These are phyloP conservation scores for Acipenser transmontanus DNA, from an alignment of 2,797 vertebrate genomes.

Conservation along the genomic window DNA sequence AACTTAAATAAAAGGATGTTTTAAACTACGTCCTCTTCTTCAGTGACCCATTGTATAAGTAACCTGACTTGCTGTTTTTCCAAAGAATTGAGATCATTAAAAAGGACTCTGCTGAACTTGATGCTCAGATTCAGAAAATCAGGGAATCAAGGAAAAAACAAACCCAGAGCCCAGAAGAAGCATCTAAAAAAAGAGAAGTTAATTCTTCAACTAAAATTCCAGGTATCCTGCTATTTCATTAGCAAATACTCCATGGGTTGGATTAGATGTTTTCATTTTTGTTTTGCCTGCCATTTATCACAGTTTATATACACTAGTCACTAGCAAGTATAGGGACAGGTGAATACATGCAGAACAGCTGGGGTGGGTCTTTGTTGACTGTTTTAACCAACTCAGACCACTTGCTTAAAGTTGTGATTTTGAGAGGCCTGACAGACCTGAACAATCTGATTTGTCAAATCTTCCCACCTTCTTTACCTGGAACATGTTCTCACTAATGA, in stretches of 20 bases:
- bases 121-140: conserved; percentile 40
- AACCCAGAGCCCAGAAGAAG: background rate
- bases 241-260: background rate
- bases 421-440: too few species aligned
- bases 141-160: conserved; percentile 28
- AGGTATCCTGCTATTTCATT: conserved; percentile 36
- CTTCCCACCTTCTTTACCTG: too few species aligned
- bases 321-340: too few species aligned
- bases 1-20: too few species aligned
- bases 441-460: too few species aligned
- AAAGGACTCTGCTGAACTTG: conserved; percentile 49
- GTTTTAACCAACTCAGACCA: too few species aligned
- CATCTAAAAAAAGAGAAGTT: conserved; percentile 14
- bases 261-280: conserved; percentile 10
- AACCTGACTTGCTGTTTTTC: background rate
- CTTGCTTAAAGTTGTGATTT: too few species aligned
- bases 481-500: too few species aligned
- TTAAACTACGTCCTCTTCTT: too few species aligned
- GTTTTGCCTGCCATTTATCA: conserved; percentile 6
- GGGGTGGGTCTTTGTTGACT: too few species aligned
- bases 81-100: conserved; percentile 52
- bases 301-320: background rate
- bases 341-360: too few species aligned
- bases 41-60: too few species aligned
- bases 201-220: conserved; percentile 34